Base-by-base conservation (phyloP, 2,113 vertebrate genomes). In the Cranoglanis bouderius region DNA sequence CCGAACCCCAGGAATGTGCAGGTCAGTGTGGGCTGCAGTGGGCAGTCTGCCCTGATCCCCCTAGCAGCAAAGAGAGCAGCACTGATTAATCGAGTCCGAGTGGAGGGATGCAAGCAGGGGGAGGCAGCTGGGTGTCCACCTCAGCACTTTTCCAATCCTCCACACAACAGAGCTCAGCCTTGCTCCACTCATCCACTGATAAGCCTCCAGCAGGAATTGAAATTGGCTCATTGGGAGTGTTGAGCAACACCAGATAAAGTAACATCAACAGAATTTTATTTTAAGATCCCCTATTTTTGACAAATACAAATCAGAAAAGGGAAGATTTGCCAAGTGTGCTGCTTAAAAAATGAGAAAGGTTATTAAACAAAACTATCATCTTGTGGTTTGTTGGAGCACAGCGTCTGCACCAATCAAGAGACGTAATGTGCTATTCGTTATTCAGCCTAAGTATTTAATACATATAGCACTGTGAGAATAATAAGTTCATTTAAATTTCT, bases 141-240 rank as follows among this genome's bases (percentile, higher is more conserved):
- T 95, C 94, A 95, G 95, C 96, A 95, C 92, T 96, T 96, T 96
- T 94, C 94, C 94, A 95, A 96, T 95, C 94, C 94, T 90, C 59
- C 88, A 92, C 94, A 93, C 92, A 94, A 94, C 93, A 94, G 92
- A 92, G 94, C 94, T 94, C 92, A 93, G 92, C 93, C 92, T 91
- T 92, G 91, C 91, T 94, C 93, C 88, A 88, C 92, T 94, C 92
- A 89, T 75, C 75, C 90, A 92, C 88, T 90, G 92, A 95, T 96
- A 96, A 96, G 94, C 93, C 93, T 93, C 90, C 84, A 13, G 86
- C 94, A 93, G 93, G 94, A 95, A 95, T 94, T 94, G 93, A 92
- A 92, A 93, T 94, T 90, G 90, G 92, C 93, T 87, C 32, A 91
- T 93, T 93, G 94, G 93, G 94, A 95, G 94, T 93, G 92, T 95